Base-by-base conservation (phyloP, 2,888 invertebrate species). In the Lithophane leautieri region DNA sequence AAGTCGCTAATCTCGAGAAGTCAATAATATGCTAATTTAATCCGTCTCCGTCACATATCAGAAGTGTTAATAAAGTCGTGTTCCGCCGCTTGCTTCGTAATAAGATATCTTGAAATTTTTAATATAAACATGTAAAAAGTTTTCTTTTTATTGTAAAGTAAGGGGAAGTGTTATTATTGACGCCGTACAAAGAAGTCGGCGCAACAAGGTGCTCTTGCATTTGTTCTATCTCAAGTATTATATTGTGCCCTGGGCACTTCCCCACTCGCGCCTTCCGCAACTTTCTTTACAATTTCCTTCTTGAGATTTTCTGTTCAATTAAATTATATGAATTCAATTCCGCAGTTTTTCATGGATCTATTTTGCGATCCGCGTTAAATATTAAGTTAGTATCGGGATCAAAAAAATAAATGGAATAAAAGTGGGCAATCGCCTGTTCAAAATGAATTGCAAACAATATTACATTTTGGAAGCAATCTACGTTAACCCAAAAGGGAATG, bases 401-500 rank as follows among this genome's bases (percentile, higher is more conserved):
- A 91, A 93, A 93, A 94, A 93, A 88, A 91, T 92, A 93, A 93
- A 93, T 91, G 90, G 85, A 93, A 94, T 93, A 94, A 95, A 95
- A 94, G 92, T 95, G 95, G 93, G 90, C 95, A 95, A 96, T 95
- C 91, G 94, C 92, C 91, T 94, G 95, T 94, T 93, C 92, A 93
- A 94, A 95, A 96, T 95, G 95, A 95, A 95, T 96, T 93, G 95
- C 95, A 95, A 96, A 96, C 96, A 96, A 95, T 95, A 95, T 95
- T 95, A 96, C 95, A 94, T 95, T 95, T 96, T 95, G 94, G 95
- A 94, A 94, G 94, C 96, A 95, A 96, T 96, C 95, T 95, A 96
- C 95, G 96, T 95, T 95, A 95, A 96, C 94, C 96, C 94, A 92
- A 95, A 96, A 94, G 95, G 96, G 96, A 96, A 96, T 96, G 96